These are phyloP conservation scores for Ochropleura plecta DNA, from an alignment of 2,888 invertebrate species.

Conservation along the genomic window DNA sequence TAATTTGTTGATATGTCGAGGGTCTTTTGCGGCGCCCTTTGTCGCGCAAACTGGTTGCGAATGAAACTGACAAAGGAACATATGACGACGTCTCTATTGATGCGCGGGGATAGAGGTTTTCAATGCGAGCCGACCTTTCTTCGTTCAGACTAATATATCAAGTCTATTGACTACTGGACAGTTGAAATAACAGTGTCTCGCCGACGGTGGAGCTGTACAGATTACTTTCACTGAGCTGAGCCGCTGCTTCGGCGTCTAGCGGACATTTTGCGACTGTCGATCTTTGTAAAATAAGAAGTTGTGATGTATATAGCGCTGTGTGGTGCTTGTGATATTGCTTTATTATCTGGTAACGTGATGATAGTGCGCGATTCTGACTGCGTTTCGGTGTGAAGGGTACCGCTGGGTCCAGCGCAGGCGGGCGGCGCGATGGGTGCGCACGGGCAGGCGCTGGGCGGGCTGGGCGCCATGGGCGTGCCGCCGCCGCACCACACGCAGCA, in stretches of 20 bases:
- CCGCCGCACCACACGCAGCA: slow-evolving; percentile 73
- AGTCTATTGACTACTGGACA: slow-evolving; percentile 77
- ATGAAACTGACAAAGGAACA: slow-evolving; percentile 80
- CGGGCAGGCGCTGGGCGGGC: slow-evolving; percentile 78
- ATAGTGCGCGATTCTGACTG: slow-evolving; percentile 57
- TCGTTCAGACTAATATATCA: slow-evolving; percentile 82
- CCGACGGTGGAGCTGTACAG: slow-evolving; percentile 60
- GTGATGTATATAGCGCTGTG: slow-evolving; percentile 55
- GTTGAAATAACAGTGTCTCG: slow-evolving; percentile 83
- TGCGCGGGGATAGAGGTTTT: slow-evolving; percentile 73
- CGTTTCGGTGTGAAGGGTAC: slow-evolving; percentile 77
- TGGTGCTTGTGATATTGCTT: slow-evolving; percentile 45
- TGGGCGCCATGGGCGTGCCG: slow-evolving; percentile 79
- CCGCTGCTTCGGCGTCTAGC: slow-evolving; percentile 25
- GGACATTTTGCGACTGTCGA: slow-evolving; percentile 19
- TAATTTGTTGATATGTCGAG: slow-evolving; percentile 90
- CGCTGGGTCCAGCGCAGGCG: slow-evolving; percentile 81
- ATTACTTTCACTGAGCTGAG: slow-evolving; percentile 58
- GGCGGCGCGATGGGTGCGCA: slow-evolving; percentile 81
- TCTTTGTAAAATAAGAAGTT: slow-evolving; percentile 17
- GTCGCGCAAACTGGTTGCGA: slow-evolving; percentile 83
- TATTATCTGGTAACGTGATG: slow-evolving; percentile 38
- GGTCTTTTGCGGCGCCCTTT: slow-evolving; percentile 89
- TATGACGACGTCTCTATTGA: slow-evolving; percentile 87
- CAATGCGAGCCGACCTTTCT: slow-evolving; percentile 76